Evolutionary conservation across 2,888 invertebrate species (phyloP), one percentile per base, ranked within the genome.

Genomic region (Diplolepis rosae): DNA sequence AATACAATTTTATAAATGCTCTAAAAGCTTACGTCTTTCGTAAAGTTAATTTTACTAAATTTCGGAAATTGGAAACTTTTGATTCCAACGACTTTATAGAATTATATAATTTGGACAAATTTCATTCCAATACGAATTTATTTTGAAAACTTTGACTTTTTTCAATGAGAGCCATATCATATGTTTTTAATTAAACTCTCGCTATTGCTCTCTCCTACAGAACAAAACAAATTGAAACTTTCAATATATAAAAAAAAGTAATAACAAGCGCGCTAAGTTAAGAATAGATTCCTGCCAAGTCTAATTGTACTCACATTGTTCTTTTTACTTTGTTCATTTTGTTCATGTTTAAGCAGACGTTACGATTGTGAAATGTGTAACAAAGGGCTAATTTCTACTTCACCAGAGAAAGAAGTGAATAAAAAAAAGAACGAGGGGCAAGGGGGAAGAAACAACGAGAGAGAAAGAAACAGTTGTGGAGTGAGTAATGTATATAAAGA

Each of bases 371-470:
- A 4, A 39, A 27, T 13, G 66, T 15, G 30, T n/a, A 42, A 66
- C 42, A 66, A 54, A 54, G 66, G 39, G 61, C 67, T 68, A 71
- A 71, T 71, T 68, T 71, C 35, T 15, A 30, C 48, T 15, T n/a
- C 30, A 11, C 11, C 27, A 32, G 13, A 30, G 39, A 45, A 67
- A 67, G 70, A 74, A 74, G 51, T 52, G 45, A 1, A 45, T 32
- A 71, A 70, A 51, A 65, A 65, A 66, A 68, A 70, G 48, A 54
- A n/a, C n/a, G n/a, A n/a, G n/a, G n/a, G n/a, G 66, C 48, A 56
- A 35, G 30, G 52, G 28, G 15, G 30, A 32, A 39, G 45, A 11
- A 56, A 28, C 50, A 50, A 9, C 50, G 28, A 70, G 50, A 24
- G 15, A 30, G 15, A 71, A 54, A 51, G 35, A 56, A 30, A 56